Base-by-base conservation (phyloP, 2,113 vertebrate genomes). In the Sylvia atricapilla region DNA sequence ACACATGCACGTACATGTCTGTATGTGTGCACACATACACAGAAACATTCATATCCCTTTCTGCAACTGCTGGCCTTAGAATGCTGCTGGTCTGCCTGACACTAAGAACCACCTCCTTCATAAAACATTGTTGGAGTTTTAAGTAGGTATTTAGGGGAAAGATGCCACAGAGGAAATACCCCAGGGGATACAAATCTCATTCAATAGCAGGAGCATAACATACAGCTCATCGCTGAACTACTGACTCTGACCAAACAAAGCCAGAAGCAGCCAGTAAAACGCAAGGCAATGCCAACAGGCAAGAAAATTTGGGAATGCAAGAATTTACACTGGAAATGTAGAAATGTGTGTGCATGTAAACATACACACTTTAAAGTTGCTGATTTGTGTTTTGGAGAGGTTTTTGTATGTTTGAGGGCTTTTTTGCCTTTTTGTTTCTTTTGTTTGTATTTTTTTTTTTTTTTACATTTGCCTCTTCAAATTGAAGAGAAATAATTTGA, bases 1-100 rank as follows among this genome's bases (percentile, higher is more conserved):
- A 62, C 2, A 43, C 0, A 1, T 12, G 15, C 23, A 64, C 3
- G 11, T 35, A 19, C 10, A 12, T 2, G 13, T 28, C 14, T 59
- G 17, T 17, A 30, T 10, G 13, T 19, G 11, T 25, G 44, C 24
- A 37, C 9, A 31, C 7, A 44, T 8, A 37, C 6, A 49, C 8
- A 77, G 41, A 69, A 81, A 62, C 22, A 49, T 25, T 60, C 20
- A 10, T 10, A 28, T 11, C 22, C 35, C 28, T 50, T 33, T 52
- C 44, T 67, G 66, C 35, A 73, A 10, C 41, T 69, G 55, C 44
- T 64, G 50, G 39, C 44, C 20, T 63, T 18, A 9, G 13, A 35
- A 33, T 31, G 18, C 62, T 50, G 15, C 24, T 82, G 24, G 66
- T 44, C 23, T 74, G 52, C 19, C 23, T 76, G 67, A 46, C 44